Evolutionary conservation across 2,113 vertebrate genomes (phyloP).

Genomic region (Phylloscopus trochiloides): DNA sequence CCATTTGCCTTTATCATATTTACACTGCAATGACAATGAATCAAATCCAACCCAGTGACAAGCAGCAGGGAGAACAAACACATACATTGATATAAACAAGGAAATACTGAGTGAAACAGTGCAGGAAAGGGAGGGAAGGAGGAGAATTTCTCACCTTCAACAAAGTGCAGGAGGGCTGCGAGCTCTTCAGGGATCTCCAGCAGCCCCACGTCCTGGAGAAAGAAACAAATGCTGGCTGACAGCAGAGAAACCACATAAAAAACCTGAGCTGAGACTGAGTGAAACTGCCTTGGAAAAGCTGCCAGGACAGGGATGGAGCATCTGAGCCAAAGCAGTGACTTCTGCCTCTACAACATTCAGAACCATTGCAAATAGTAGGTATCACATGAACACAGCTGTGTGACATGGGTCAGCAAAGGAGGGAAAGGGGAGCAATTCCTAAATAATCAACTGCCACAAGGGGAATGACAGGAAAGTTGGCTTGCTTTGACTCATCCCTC

Average conservation of each 20-base stretch:
- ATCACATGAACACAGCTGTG: not conserved
- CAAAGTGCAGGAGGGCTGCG: slow-evolving; percentile 77
- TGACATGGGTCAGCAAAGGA: not conserved
- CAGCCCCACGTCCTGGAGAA: slow-evolving; percentile 82
- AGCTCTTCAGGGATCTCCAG: slow-evolving; percentile 93
- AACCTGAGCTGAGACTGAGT: not conserved
- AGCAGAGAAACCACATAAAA: not conserved
- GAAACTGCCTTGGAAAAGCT: not conserved
- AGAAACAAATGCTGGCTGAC: not conserved
- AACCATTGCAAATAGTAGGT: not conserved
- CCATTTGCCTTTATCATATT: not conserved
- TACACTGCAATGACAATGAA: not conserved
- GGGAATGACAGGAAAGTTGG: not conserved
- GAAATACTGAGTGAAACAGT: not conserved
- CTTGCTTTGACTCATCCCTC: not conserved
- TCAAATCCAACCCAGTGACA: not conserved
- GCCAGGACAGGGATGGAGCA: not conserved
- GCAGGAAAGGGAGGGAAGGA: not conserved
- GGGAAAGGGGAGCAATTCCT: not conserved
- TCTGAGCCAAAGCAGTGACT: not conserved
- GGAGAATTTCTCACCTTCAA: slow-evolving; percentile 72
- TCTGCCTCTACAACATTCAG: not conserved
- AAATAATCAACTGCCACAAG: not conserved
- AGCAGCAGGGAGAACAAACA: not conserved
- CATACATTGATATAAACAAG: not conserved